Percentiles rank a stretch among this genome's conserved stretches.
phyloP scores from a whole-genome alignment of 2,113 vertebrate species.

The Antechinus stuartii region DNA sequence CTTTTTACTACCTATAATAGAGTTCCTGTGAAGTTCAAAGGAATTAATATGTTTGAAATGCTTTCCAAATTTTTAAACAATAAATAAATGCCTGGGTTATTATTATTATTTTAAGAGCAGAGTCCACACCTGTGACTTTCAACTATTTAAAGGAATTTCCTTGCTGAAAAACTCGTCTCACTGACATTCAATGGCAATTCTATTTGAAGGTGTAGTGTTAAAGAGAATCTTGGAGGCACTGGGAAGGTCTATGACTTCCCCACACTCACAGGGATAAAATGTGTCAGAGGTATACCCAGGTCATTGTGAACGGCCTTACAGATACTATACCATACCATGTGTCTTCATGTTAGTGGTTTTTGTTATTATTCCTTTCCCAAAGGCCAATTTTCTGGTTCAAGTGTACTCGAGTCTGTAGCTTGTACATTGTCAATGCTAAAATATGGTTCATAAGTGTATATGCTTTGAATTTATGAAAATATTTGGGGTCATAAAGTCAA shows the following conservation, averaged over 20 bases:
- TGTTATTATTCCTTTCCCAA: background rate
- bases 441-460: background rate
- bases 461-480: background rate
- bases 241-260: background rate
- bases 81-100: background rate
- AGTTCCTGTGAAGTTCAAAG: background rate
- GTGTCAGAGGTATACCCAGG: background rate
- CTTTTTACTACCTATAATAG: constrained; percentile 26
- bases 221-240: background rate
- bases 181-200: background rate
- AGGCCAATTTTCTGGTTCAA: background rate
- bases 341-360: background rate
- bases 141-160: background rate
- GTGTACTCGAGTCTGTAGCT: background rate
- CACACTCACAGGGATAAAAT: background rate
- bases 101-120: background rate
- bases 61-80: background rate
- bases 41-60: background rate
- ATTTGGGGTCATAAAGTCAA: background rate
- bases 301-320: background rate
- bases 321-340: background rate
- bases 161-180: background rate
- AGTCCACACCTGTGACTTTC: background rate
- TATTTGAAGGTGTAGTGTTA: background rate
- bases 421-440: background rate